Evolutionary conservation across 2,113 vertebrate species (phyloP).

Genomic region (Haplochromis burtoni): DNA sequence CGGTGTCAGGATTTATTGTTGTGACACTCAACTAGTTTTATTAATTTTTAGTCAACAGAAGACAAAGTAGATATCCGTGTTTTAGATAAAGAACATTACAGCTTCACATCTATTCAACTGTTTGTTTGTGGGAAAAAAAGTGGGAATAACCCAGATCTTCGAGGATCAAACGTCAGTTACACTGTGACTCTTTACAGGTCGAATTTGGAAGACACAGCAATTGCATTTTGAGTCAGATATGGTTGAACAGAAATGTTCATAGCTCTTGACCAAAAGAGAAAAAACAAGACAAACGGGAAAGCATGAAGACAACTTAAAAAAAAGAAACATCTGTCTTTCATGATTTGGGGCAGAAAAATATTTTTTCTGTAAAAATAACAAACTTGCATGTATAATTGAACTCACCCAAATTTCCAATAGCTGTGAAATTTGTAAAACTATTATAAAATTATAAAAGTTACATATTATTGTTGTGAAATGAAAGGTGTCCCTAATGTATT

Average conservation of each 20-base stretch:
- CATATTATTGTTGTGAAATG: neutral
- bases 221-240: neutral
- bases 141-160: neutral
- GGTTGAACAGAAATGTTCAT: neutral
- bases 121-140: neutral
- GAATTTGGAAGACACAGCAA: neutral
- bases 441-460: neutral
- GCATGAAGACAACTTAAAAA: neutral
- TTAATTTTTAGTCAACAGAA: neutral
- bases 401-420: neutral
- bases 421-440: neutral
- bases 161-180: neutral
- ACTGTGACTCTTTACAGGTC: neutral
- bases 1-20: neutral
- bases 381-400: neutral
- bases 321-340: neutral
- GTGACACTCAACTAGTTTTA: neutral
- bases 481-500: neutral
- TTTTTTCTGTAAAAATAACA: neutral
- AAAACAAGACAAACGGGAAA: neutral
- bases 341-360: neutral
- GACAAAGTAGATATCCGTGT: neutral
- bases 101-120: neutral
- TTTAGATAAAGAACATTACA: neutral
- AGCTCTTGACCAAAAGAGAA: neutral